Base-by-base conservation (phyloP, 1,140 invertebrate genomes). In the Trichonephila clavipes region DNA sequence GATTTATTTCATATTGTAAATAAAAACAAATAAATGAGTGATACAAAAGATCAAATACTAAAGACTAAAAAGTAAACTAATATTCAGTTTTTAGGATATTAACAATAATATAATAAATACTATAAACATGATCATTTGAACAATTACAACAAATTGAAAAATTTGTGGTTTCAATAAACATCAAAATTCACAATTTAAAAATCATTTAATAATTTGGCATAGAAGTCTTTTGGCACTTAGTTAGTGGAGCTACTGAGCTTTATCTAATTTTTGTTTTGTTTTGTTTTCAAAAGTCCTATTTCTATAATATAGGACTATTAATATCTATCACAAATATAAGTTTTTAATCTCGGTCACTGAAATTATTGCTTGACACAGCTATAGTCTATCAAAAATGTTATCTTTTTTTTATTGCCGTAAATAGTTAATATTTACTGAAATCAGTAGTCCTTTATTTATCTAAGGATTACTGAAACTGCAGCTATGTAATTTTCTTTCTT, bases 221-320 rank as follows among this genome's bases (percentile, higher is more conserved):
- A 81, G 16, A 83, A 90, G 16, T 77, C 69, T 91, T 90, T 91
- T 91, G 89, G 89, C 89, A 91, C 89, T 91, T 91, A 81, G 34
- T 91, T 91, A 81, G 34, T 72, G 59, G n/a, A 61, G 61, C 72
- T 81, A 69, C 28, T 90, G 69, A 90, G 62, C n/a, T 51, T 90
- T 90, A 81, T 81, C 88, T 81, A 81, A 10, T 81, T 59, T 77
- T 77, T 90, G 66, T 59, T 90, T 77, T 90, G 66, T 59, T 90
- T 88, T 88, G 88, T 81, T 16, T 81, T 90, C 40, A 72, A 18
- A 14, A 69, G 88, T 90, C 34, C 64, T n/a, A 44, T 40, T n/a
- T 69, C 16, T 69, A 12, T 66, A 44, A 62, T 61, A 34, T 72
- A 69, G 62, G 64, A 66, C 66, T 24, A 18, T 18, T 59, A 81